These are phyloP conservation scores for Pristionchus mayeri DNA, from an alignment of 2,888 invertebrate species.

Conservation along the genomic window DNA sequence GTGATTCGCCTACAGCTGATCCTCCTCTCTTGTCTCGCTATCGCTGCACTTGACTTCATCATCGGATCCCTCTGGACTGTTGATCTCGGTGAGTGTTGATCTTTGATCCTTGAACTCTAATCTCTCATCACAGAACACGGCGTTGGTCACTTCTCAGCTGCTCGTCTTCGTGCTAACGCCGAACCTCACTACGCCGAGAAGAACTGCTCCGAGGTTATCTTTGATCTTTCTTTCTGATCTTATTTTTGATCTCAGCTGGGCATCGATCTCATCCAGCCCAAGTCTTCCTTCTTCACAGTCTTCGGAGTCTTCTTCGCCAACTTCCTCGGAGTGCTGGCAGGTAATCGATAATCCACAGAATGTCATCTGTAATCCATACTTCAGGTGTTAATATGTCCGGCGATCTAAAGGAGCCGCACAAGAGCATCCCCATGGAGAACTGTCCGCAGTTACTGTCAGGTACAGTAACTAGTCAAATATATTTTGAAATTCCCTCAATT, in stretches of 20 bases:
- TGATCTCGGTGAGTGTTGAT: constrained; percentile 81
- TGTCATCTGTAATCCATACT: neutral
- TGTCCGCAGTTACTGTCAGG: constrained; percentile 93
- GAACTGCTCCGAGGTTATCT: constrained; percentile 55
- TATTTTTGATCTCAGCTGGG: too few relatives aligned
- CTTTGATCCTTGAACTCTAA: neutral
- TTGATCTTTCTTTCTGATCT: too few relatives aligned
- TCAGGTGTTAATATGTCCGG: constrained; percentile 95
- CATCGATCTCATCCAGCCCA: constrained; percentile 72
- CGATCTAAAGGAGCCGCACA: constrained; percentile 90
- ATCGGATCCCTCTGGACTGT: constrained; percentile 90
- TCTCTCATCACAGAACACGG: constrained; percentile 84
- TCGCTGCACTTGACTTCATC: constrained; percentile 93
- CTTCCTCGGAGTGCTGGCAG: constrained; percentile 94
- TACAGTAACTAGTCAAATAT: constrained; percentile 74
- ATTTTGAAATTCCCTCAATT: neutral
- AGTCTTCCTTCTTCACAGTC: constrained; percentile 93
- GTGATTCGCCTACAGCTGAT: constrained; percentile 94
- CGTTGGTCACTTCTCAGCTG: constrained; percentile 89
- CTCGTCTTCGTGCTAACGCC: constrained; percentile 82
- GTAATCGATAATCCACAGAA: constrained; percentile 48
- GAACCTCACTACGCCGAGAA: constrained; percentile 83
- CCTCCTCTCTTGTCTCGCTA: constrained; percentile 87
- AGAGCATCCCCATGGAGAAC: constrained; percentile 92
- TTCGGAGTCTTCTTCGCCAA: constrained; percentile 98